A percentile compares a stretch with the other conserved stretches of the same genome.
These are phyloP conservation scores for Ornithoptera priamus DNA, from an alignment of 2,888 invertebrate species.

Conservation along the genomic window DNA sequence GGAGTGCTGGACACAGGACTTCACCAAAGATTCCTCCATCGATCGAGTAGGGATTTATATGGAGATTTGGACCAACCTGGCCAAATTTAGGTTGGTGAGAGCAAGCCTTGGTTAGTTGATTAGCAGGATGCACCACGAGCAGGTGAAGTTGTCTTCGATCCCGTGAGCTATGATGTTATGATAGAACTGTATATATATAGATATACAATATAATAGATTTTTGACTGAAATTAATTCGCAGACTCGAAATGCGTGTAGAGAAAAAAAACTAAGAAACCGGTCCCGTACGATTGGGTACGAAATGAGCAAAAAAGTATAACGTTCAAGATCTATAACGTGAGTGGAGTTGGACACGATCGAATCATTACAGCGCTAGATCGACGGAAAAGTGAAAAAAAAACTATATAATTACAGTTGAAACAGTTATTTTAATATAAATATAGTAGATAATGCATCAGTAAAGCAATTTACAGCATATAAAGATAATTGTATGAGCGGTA, in stretches of 20 bases:
- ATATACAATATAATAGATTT: neutral
- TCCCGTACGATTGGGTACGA: slow-evolving; percentile 16
- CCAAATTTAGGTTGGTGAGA: no score
- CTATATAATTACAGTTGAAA: neutral
- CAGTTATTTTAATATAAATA: slow-evolving; percentile 5
- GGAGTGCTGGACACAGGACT: no score
- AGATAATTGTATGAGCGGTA: neutral
- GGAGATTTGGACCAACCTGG: no score
- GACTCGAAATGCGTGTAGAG: neutral
- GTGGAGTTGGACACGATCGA: slow-evolving; percentile 11
- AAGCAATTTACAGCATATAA: slow-evolving; percentile 2
- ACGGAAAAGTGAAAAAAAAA: slow-evolving; percentile 9
- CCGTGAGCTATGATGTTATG: no score
- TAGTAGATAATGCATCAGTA: neutral
- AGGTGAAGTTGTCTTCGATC: no score
- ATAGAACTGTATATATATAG: no score
- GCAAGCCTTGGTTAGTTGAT: no score
- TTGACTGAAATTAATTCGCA: slow-evolving; percentile 16
- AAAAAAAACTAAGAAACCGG: slow-evolving; percentile 22
- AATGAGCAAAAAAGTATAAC: slow-evolving; percentile 22
- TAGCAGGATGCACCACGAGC: no score
- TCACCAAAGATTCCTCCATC: no score
- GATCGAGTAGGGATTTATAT: no score
- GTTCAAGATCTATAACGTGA: slow-evolving; percentile 26
- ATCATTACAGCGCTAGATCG: slow-evolving; percentile 25